Evolutionary conservation across 2,797 vertebrate species (phyloP).

Genomic region (Nothura maculosa): DNA sequence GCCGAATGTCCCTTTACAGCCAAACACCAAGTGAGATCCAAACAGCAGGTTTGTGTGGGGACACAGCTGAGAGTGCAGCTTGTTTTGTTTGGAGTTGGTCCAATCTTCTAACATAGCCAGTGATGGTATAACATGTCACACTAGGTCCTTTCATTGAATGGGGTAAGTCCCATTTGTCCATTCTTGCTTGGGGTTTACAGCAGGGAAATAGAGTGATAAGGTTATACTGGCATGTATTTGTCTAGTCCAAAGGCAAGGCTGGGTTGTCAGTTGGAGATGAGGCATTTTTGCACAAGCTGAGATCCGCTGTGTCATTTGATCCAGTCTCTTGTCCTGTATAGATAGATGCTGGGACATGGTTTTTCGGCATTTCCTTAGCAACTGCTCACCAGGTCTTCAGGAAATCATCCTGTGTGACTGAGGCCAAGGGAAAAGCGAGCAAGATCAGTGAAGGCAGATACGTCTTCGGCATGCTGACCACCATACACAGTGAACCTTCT

Average conservation of each 20-base stretch:
- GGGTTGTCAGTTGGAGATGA: background rate
- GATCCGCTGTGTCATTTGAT: background rate
- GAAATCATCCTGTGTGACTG: background rate
- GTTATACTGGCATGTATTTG: background rate
- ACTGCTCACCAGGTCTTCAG: background rate
- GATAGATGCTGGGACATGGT: background rate
- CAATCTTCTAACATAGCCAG: background rate
- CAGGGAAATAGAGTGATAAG: background rate
- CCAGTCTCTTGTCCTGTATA: background rate
- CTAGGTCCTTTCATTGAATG: background rate
- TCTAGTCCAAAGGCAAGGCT: background rate
- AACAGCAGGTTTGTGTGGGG: background rate
- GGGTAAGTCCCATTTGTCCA: background rate
- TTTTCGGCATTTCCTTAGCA: background rate
- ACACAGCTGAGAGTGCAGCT: background rate
- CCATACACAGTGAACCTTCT: background rate
- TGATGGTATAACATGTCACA: fast-evolving
- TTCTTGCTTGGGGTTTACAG: background rate
- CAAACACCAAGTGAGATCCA: background rate
- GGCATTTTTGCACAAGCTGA: background rate
- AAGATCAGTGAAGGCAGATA: background rate
- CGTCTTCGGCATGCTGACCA: background rate
- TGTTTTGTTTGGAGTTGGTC: background rate
- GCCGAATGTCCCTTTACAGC: background rate
- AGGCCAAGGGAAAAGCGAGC: background rate